Conservation (phyloP, 2,113 vertebrate species). For the Saccopteryx leptura region DNA sequence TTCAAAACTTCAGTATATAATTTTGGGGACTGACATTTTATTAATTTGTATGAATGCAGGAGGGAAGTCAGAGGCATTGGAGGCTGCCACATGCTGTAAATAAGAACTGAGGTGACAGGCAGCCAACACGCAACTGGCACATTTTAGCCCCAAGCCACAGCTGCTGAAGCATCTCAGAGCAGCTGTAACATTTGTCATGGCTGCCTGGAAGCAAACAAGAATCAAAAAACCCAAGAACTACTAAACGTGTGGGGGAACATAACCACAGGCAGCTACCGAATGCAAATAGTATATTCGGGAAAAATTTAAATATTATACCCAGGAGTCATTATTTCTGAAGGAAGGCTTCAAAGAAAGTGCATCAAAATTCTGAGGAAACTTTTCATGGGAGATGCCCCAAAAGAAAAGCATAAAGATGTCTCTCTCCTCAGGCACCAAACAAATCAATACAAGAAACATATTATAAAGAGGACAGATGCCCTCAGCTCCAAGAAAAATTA, state of each 20-base stretch:
- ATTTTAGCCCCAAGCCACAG: background rate
- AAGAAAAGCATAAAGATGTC: background rate
- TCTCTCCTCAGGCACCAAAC: background rate
- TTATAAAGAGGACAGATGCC: background rate
- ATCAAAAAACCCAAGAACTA: background rate
- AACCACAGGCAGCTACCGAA: background rate
- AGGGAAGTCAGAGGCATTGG: background rate
- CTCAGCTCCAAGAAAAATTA: background rate
- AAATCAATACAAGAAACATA: background rate
- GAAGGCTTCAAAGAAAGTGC: background rate
- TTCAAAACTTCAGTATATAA: constrained; percentile 47
- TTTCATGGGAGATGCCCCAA: background rate
- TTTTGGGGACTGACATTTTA: constrained; percentile 15
- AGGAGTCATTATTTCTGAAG: constrained; percentile 37
- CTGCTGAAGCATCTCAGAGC: background rate
- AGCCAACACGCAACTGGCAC: background rate
- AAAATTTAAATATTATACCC: background rate
- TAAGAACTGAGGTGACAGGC: constrained; percentile 37
- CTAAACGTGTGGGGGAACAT: background rate
- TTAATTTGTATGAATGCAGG: constrained; percentile 51
- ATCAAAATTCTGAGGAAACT: constrained; percentile 13
- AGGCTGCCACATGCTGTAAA: background rate
- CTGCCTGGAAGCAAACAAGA: constrained; percentile 41
- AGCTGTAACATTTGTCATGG: constrained; percentile 49
- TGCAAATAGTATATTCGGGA: background rate